Evolutionary conservation across 2,797 vertebrate species (phyloP).

Genomic region (Epinephelus coioides): DNA sequence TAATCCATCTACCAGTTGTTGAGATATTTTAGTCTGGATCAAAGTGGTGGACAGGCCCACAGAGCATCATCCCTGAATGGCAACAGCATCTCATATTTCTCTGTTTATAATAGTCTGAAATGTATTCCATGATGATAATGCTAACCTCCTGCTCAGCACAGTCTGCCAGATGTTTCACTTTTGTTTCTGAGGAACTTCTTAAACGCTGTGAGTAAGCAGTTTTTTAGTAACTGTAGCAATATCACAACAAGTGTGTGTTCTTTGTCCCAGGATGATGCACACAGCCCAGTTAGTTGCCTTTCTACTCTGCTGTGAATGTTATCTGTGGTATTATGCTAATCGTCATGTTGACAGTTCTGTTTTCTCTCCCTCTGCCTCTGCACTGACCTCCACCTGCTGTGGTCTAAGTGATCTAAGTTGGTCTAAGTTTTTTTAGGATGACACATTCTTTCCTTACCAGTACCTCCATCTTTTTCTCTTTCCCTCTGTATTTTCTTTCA

Average conservation of each 20-base stretch:
- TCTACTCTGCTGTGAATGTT: no score
- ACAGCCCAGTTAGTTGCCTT: no score
- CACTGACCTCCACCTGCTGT: not conserved
- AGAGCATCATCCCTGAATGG: no score
- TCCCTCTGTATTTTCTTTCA: conserved; percentile 2
- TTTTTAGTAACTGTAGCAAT: not conserved
- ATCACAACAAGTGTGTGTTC: not conserved
- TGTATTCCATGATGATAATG: not conserved
- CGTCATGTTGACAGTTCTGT: not conserved
- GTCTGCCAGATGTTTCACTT: conserved; percentile 13
- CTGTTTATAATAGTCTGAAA: not conserved
- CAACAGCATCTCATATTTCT: not conserved
- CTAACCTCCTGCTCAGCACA: not conserved
- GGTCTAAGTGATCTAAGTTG: not conserved
- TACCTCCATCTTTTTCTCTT: not conserved
- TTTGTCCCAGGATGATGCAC: not conserved
- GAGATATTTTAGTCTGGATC: no score
- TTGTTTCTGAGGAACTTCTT: not conserved
- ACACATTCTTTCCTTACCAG: not conserved
- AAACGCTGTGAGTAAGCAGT: not conserved
- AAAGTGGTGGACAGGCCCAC: no score
- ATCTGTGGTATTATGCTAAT: not conserved
- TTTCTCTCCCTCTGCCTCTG: not conserved
- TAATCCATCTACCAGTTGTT: no score
- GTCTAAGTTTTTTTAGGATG: no score